These are phyloP conservation scores for Sula dactylatra DNA, from an alignment of 2,113 vertebrate genomes.

Conservation along the genomic window DNA sequence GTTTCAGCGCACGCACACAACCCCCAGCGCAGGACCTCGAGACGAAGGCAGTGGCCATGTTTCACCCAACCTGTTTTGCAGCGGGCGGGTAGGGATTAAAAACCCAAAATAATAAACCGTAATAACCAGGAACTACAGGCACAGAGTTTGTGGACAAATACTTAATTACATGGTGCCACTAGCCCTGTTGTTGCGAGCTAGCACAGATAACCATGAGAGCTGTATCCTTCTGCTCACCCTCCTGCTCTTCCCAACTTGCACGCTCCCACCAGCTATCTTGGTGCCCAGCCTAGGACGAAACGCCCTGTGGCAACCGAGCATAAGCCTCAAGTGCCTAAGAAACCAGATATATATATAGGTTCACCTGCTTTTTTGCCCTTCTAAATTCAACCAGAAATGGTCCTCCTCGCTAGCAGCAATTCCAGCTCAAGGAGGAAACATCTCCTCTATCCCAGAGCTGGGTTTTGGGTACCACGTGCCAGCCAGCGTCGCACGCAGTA, in stretches of 20 bases:
- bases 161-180: background rate
- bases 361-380: background rate
- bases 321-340: background rate
- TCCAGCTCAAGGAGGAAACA: background rate
- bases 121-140: background rate
- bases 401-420: background rate
- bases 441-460: background rate
- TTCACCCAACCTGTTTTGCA: background rate
- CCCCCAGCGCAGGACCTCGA: rapidly evolving
- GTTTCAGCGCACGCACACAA: rapidly evolving
- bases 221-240: background rate
- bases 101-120: background rate
- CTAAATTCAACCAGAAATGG: background rate
- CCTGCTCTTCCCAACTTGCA: background rate
- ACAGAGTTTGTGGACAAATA: background rate
- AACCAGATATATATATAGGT: background rate
- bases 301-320: rapidly evolving
- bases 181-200: background rate
- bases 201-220: background rate
- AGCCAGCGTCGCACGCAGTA: rapidly evolving
- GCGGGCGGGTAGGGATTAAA: background rate
- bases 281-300: background rate
- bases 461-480: rapidly evolving
- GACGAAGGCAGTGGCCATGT: rapidly evolving
- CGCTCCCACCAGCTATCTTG: background rate